Evolutionary conservation across 2,113 vertebrate species (phyloP), one percentile per base, ranked within the genome.

Genomic region (Setophaga kirtlandii): DNA sequence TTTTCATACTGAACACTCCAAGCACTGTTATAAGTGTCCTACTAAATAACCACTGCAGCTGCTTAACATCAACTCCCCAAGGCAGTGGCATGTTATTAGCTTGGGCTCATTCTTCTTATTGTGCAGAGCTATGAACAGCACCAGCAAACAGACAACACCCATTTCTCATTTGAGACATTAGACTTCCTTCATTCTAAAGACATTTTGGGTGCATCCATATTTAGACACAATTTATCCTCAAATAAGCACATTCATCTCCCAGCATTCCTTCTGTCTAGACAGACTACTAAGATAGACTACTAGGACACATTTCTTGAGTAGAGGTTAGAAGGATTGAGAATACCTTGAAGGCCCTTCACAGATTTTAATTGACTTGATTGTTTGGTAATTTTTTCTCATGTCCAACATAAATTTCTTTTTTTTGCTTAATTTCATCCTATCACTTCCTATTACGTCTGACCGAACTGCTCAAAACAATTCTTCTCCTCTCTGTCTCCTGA

Each of bases 351-450:
- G 93, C 65, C 86, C 62, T 91, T 93, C 81, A 68, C 28, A 87
- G 81, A 65, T 82, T 93, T 70, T 97, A 95, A 96, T 67, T 93
- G 91, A 93, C 78, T 94, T 86, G 94, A 94, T 76, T 93, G 90
- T 93, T 94, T 47, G 73, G 87, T 83, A 94, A 31, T 84, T 94
- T 93, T 83, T 92, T 83, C 70, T 90, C 65, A 91, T 93, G 87
- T 94, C 62, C 86, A 90, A 92, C 9, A 30, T 89, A 90, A 83
- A 78, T 92, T 78, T 89, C 39, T 88, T 85, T 94, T 94, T 94
- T 91, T 95, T 96, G 89, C 86, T 96, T 84, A 92, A 87, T 95
- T 95, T 87, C 89, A 96, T 94, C 82, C 89, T 80, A 91, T 93
- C 84, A 87, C 80, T 95, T 92, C 90, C 83, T 91, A 94, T 94